Conservation (phyloP, 2,797 vertebrate species). For the Sardinella longiceps region DNA sequence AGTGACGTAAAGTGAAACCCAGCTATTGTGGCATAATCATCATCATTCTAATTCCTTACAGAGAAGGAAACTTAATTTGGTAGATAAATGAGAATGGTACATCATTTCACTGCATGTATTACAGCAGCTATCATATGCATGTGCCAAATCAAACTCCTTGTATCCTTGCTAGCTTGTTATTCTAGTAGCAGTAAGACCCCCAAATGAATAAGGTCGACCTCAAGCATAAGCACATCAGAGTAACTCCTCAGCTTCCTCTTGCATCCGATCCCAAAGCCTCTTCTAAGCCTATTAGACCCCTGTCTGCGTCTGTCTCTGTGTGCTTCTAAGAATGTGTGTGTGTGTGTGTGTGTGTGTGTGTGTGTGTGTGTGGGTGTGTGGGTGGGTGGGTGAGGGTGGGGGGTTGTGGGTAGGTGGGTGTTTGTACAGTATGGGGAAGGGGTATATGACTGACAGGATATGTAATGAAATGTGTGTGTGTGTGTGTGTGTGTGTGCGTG, state of each 20-base stretch:
- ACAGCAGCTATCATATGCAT: no score
- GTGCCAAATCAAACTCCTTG: no score
- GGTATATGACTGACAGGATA: no score
- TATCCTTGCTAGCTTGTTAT: neutral
- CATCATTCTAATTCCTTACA: neutral
- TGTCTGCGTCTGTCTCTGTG: neutral
- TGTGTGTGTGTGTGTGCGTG: conserved; percentile 14
- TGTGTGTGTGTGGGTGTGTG: conserved; percentile 5
- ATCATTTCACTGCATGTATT: no score
- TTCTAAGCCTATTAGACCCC: neutral
- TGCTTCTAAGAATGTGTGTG: neutral
- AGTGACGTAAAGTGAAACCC: no score
- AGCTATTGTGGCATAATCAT: no score
- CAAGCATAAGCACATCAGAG: neutral
- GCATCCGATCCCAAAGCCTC: neutral
- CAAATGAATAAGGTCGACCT: neutral
- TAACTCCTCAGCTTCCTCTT: neutral
- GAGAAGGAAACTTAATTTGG: no score
- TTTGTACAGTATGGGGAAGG: neutral
- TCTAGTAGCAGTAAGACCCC: neutral
- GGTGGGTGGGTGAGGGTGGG: no score
- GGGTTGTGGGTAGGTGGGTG: neutral
- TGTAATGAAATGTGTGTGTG: no score
- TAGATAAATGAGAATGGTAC: no score
- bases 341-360: neutral